phyloP scores from a whole-genome alignment of 2,797 vertebrate genomes.

The Antrozous pallidus region DNA sequence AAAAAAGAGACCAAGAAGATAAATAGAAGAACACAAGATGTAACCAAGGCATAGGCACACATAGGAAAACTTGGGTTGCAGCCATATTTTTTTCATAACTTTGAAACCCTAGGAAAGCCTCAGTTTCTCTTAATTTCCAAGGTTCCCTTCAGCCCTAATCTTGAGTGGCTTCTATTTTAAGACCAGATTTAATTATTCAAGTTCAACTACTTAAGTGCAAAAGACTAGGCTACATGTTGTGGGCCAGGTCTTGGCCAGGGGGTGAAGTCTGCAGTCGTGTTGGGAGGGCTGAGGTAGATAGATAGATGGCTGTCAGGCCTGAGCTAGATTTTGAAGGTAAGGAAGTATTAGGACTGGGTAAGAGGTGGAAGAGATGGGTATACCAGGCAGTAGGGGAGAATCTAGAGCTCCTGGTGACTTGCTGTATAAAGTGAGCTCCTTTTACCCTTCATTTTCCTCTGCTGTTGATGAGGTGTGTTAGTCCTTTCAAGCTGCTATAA shows the following conservation, averaged over 20 bases:
- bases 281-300: neutral
- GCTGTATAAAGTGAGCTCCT: neutral
- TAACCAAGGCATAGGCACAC: neutral
- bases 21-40: neutral
- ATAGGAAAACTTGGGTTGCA: neutral
- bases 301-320: neutral
- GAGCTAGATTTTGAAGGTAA: constrained; percentile 14
- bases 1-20: neutral
- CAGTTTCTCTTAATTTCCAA: neutral
- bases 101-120: neutral
- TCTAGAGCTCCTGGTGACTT: neutral
- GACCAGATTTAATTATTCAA: neutral
- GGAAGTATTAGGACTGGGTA: neutral
- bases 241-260: neutral
- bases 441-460: neutral
- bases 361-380: neutral
- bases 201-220: neutral
- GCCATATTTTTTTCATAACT: neutral
- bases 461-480: neutral
- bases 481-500: neutral
- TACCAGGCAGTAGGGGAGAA: neutral
- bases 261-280: neutral
- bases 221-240: neutral
- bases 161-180: constrained; percentile 17
- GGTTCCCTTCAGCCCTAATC: neutral